Evolutionary conservation across 2,113 vertebrate genomes (phyloP).

Genomic region (Equus quagga): DNA sequence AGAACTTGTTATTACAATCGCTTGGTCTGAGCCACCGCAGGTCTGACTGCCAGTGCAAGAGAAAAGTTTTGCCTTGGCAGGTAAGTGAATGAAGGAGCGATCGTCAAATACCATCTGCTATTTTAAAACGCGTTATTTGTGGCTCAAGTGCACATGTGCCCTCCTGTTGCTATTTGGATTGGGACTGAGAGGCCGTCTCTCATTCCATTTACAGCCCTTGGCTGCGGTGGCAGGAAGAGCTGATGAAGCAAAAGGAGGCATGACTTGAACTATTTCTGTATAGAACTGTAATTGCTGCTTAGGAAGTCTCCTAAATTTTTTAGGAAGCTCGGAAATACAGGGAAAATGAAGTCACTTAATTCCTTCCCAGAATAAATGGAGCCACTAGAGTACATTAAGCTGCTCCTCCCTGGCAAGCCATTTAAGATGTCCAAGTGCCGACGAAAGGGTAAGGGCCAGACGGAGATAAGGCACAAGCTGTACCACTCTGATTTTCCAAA

Average conservation of each 20-base stretch:
- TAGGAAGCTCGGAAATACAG: slow-evolving; percentile 52
- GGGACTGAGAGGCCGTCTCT: slow-evolving; percentile 37
- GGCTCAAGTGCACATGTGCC: slow-evolving; percentile 71
- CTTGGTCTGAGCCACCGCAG: background rate
- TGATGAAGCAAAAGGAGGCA: slow-evolving; percentile 46
- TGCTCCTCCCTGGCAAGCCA: background rate
- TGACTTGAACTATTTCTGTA: slow-evolving; percentile 65
- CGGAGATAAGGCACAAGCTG: slow-evolving; percentile 75
- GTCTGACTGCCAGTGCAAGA: background rate
- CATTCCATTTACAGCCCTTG: slow-evolving; percentile 67
- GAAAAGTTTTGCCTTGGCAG: slow-evolving; percentile 73
- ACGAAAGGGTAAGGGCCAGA: slow-evolving; percentile 41
- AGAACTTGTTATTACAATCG: background rate
- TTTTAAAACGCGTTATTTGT: slow-evolving; percentile 78
- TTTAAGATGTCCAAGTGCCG: slow-evolving; percentile 53
- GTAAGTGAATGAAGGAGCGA: slow-evolving; percentile 79
- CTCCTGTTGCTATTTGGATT: slow-evolving; percentile 68
- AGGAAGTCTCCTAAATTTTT: slow-evolving; percentile 63
- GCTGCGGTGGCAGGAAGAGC: slow-evolving; percentile 48
- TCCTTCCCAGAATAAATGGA: slow-evolving; percentile 59
- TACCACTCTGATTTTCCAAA: slow-evolving; percentile 81
- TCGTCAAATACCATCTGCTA: slow-evolving; percentile 76
- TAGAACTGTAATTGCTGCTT: slow-evolving; percentile 31
- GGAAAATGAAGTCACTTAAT: slow-evolving; percentile 53
- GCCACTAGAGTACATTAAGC: background rate